Evolutionary conservation across 2,888 invertebrate genomes (phyloP), one percentile per base, ranked within the genome.

Genomic region (Cataglyphis albicans): DNA sequence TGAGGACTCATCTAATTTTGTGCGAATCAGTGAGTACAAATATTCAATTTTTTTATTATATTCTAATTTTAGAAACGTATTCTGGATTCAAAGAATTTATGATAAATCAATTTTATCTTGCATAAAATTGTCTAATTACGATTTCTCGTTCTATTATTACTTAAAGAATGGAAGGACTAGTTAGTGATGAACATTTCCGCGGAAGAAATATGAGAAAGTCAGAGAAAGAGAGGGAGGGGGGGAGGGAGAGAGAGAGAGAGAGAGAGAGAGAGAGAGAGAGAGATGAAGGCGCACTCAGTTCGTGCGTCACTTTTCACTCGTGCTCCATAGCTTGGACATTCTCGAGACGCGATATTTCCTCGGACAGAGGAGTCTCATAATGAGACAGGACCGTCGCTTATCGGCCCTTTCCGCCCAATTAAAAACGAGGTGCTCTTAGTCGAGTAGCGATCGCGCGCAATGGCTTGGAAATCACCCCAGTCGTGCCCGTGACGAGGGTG

Each of bases 351-450:
- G 81, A 87, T 81, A 87, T 87, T 76, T 82, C 81, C 63, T 64
- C 73, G 67, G 78, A 78, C 76, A 78, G 61, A 52, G n/a, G 41
- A 73, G 78, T 78, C 84, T 67, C 73, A 82, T 87, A 84, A 90
- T 84, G 84, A 86, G 87, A 86, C 86, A 78, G 81, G 48, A 83
- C 83, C 84, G 78, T 85, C 78, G 72, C 90, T 90, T 90, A 90
- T 90, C 90, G 85, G 85, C 65, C 82, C 74, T 83, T 92, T 91
- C 90, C 92, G 87, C 90, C 88, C 91, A 92, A 91, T 92, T 91
- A 91, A 90, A 91, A 89, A 74, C 88, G 87, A 84, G 87, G 68
- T 83, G 83, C 74, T 29, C 75, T 75, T 85, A 87, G n/a, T 82
- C 86, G 63, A 81, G 48, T 72, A 80, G 76, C 82, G 83, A 80